These are phyloP conservation scores for Reticulitermes lucifugus DNA, from an alignment of 2,888 invertebrate species.

Conservation along the genomic window DNA sequence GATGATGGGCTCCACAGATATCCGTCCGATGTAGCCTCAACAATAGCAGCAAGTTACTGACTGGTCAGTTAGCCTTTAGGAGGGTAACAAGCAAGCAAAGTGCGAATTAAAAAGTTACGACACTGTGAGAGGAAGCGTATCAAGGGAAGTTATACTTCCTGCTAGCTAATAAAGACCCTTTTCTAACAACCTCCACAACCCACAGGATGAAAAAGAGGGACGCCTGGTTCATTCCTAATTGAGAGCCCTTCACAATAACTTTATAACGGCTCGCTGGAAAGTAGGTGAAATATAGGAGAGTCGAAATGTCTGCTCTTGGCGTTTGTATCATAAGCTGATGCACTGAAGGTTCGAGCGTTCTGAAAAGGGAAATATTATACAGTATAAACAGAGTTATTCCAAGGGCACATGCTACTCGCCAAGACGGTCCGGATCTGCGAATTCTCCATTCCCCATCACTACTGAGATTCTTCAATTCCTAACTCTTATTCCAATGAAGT, in stretches of 20 bases:
- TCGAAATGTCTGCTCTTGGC: too few relatives aligned
- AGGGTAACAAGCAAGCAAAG: slow-evolving; percentile 22
- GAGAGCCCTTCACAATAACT: not conserved
- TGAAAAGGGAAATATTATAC: too few relatives aligned
- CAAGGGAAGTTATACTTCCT: slow-evolving; percentile 36
- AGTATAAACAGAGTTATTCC: too few relatives aligned
- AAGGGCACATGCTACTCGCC: too few relatives aligned
- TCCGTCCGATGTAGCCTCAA: not conserved
- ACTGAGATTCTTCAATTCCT: too few relatives aligned
- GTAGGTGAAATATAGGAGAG: not conserved
- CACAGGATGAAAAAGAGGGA: slow-evolving; percentile 1
- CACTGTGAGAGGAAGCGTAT: not conserved
- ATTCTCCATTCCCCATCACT: too few relatives aligned
- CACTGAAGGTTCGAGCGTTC: too few relatives aligned
- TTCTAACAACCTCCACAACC: slow-evolving; percentile 3
- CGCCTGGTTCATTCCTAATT: not conserved
- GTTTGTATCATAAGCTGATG: too few relatives aligned
- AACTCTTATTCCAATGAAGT: too few relatives aligned
- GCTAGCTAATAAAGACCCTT: slow-evolving; percentile 30
- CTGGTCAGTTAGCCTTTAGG: not conserved
- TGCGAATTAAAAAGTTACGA: slow-evolving; percentile 37
- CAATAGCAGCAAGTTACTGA: slow-evolving; percentile 3
- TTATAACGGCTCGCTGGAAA: not conserved
- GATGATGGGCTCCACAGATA: not conserved
- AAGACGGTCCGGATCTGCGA: too few relatives aligned